These are phyloP conservation scores for Hippocampus zosterae DNA, from an alignment of 2,113 vertebrate genomes.

Conservation along the genomic window DNA sequence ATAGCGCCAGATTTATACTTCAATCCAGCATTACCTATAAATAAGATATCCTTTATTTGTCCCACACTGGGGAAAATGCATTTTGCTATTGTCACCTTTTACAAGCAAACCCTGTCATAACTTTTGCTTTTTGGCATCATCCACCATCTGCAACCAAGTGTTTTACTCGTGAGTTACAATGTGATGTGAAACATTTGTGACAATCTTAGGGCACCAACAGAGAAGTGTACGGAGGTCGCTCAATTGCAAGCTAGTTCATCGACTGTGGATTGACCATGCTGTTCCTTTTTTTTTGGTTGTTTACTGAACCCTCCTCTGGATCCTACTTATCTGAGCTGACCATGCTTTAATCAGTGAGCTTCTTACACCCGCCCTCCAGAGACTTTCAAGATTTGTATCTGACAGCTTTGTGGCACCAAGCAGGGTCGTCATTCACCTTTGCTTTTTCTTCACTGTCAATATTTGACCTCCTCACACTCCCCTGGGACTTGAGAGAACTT, in stretches of 20 bases:
- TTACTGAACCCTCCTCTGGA: slow-evolving; percentile 34
- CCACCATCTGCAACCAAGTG: background rate
- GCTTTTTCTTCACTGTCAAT: slow-evolving; percentile 40
- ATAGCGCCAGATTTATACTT: no score
- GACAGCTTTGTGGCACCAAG: slow-evolving; percentile 11
- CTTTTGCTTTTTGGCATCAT: background rate
- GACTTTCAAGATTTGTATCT: slow-evolving; percentile 60
- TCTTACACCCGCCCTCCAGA: slow-evolving; percentile 49
- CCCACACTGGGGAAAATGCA: no score
- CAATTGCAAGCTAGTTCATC: background rate
- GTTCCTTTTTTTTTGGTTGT: slow-evolving; percentile 14
- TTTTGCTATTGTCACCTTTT: no score
- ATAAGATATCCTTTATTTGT: no score
- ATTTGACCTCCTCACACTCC: slow-evolving; percentile 20
- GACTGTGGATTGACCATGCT: slow-evolving; percentile 2
- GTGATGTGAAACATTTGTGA: no score
- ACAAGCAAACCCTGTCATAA: no score
- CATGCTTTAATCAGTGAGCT: slow-evolving; percentile 56
- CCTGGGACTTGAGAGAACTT: slow-evolving; percentile 21
- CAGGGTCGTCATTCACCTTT: slow-evolving; percentile 37
- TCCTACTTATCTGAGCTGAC: slow-evolving; percentile 60
- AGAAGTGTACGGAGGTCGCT: no score
- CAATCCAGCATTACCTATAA: no score
- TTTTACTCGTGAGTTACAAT: no score
- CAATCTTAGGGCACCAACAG: no score